Evolutionary conservation across 2,797 vertebrate genomes (phyloP), one percentile per base, ranked within the genome.

Genomic region (Chaetodon trifasciatus): DNA sequence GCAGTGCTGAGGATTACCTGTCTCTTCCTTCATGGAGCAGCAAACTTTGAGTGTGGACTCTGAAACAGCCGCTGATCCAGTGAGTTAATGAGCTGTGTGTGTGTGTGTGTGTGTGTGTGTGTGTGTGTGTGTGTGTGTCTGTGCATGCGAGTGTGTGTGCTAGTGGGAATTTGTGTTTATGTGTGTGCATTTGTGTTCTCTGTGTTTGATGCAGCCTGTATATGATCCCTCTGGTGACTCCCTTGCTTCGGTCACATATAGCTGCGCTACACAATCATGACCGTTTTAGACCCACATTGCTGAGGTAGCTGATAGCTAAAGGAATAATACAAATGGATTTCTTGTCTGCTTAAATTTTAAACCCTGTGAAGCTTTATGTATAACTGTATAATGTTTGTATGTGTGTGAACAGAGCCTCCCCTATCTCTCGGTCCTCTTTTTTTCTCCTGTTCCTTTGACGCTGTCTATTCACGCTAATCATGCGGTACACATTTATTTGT

Each of bases 1-100:
- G 88, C 82, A 64, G 88, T 86, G 89, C 83, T 93, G 89, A 95
- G 93, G 88, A 93, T 90, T 92, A 90, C 89, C 87, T 82, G 81
- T 86, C 69, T 81, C 84, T 92, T 86, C 85, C 85, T 94, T 91
- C 91, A 96, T 96, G 96, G 96, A 96, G 94, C 92, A 93, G 88
- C 90, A 94, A 94, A 94, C 91, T 94, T 95, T 95, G 83, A 94
- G 90, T 64, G 89, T 89, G 91, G 91, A 93, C 84, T 89, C 93
- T 83, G 92, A 94, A 79, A 90, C 90, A 57, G 84, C 91, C 3
- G 47, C 84, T 19, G 83, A 89, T 89, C 85, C 86, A 79, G 91
- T 94, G 84, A 94, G 93, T 94, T 89, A 42, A 79, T 21, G 15
- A 77, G 76, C 70, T 85, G 32, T 76, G 42, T 73, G 52, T 68